Evolutionary conservation across 2,113 vertebrate genomes (phyloP), one percentile per base, ranked within the genome.

Genomic region (Nyctereutes procyonoides): DNA sequence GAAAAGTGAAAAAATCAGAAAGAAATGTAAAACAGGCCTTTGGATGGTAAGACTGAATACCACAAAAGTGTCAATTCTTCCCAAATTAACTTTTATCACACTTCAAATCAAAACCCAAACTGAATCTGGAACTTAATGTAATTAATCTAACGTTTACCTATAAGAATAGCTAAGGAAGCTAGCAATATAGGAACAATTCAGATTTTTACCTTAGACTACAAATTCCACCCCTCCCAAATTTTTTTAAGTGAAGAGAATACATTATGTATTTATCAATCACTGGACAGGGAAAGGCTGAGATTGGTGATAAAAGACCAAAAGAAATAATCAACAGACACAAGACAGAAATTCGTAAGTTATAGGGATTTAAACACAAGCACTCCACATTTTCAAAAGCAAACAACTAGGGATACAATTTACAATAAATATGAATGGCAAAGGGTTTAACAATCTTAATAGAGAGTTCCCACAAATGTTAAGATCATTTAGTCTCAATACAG

Each of bases 81-180:
- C 22, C 43, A 95, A 91, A 96, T 80, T 88, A 94, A 93, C 24
- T 89, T 93, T 60, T 87, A 81, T 76, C 69, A 94, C 12, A 95
- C 56, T 90, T 97, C 73, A 90, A 88, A 88, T 82, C 8, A 95
- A 97, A 97, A 84, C 28, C 60, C 43, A 87, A 88, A 90, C 15
- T 82, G 35, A 24, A 82, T 77, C 38, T 95, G 55, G 65, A 93
- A 79, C 19, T 38, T 93, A 65, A 86, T 62, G 87, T 51, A 85
- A 87, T 65, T 77, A 91, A 38, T 62, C 28, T 87, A 24, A 86
- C 83, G 8, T 32, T 95, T 11, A 85, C 15, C 26, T 55, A 48
- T 94, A 90, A 90, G 58, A 93, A 88, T n/a, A 81, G 30, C 38
- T 85, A 80, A 71, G 32, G 88, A 89, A 89, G 55, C 15, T 32